Conservation (phyloP, 2,797 vertebrate species). For the Tenualosa thibaudeaui region DNA sequence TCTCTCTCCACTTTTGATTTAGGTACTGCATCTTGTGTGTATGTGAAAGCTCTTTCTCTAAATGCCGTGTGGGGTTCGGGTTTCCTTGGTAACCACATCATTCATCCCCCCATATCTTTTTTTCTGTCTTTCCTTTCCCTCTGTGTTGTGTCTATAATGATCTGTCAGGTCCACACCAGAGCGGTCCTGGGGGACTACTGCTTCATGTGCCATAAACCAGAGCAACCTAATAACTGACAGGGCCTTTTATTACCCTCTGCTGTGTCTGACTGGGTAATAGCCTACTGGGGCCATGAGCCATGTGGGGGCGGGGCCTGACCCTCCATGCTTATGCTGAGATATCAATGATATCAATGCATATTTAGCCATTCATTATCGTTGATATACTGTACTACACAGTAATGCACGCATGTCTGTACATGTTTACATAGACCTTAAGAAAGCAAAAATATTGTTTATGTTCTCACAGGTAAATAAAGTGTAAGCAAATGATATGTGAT, state of each 20-base stretch:
- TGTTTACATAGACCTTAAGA: too few relatives aligned
- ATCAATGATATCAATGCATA: neutral
- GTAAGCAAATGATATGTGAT: neutral
- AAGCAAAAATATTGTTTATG: neutral
- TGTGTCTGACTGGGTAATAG: neutral
- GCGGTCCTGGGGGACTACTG: neutral
- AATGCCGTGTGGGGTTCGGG: neutral
- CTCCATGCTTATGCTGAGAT: neutral
- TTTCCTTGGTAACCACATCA: constrained; percentile 18
- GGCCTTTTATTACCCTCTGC: neutral
- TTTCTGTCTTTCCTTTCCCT: neutral
- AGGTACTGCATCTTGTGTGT: neutral
- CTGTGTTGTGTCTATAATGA: constrained; percentile 8
- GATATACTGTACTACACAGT: neutral
- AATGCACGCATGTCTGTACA: neutral
- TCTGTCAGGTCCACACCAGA: neutral
- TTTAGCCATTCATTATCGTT: neutral
- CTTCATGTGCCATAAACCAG: neutral
- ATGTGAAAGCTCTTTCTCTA: neutral
- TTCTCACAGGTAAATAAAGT: neutral
- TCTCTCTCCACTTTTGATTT: neutral
- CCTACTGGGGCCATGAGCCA: neutral
- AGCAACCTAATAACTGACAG: constrained; percentile 19
- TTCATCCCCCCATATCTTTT: neutral
- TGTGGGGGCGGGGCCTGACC: neutral